Percentiles rank a stretch among this genome's conserved stretches.
Evolutionary conservation across 2,113 vertebrate genomes (phyloP).

Genomic region (Aphyosemion australe): DNA sequence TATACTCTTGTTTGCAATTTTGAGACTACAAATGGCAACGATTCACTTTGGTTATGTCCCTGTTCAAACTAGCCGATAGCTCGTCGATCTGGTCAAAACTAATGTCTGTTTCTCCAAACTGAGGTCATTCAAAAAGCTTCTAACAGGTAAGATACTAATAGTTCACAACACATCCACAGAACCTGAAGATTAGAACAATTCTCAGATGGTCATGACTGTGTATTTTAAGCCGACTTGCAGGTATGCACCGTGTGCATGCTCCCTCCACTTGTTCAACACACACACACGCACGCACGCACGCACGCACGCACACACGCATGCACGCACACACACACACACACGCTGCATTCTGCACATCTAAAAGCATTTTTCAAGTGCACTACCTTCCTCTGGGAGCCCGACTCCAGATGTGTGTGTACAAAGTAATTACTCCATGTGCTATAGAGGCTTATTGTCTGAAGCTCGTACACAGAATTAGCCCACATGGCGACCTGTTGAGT

Average conservation of each 20-base stretch:
- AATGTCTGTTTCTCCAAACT: background rate
- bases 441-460: constrained; percentile 82
- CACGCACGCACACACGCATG: background rate
- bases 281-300: constrained; percentile 38
- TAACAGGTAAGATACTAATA: background rate
- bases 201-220: constrained; percentile 25
- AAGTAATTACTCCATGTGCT: constrained; percentile 77
- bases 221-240: constrained; percentile 4
- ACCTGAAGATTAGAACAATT: constrained; percentile 11
- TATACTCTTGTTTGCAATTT: background rate
- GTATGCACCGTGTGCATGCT: no score
- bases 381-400: constrained; percentile 71
- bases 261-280: constrained; percentile 43
- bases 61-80: constrained; percentile 7
- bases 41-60: constrained; percentile 19
- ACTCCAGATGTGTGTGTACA: constrained; percentile 84
- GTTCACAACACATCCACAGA: no score
- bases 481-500: constrained; percentile 78
- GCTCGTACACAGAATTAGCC: constrained; percentile 72
- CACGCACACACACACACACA: constrained; percentile 36
- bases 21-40: constrained; percentile 1
- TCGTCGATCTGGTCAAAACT: background rate
- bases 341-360: constrained; percentile 58
- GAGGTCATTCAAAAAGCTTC: background rate
- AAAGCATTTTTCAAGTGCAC: constrained; percentile 61